phyloP scores from a whole-genome alignment of 1,140 invertebrate species.

The Octopus bimaculoides region DNA sequence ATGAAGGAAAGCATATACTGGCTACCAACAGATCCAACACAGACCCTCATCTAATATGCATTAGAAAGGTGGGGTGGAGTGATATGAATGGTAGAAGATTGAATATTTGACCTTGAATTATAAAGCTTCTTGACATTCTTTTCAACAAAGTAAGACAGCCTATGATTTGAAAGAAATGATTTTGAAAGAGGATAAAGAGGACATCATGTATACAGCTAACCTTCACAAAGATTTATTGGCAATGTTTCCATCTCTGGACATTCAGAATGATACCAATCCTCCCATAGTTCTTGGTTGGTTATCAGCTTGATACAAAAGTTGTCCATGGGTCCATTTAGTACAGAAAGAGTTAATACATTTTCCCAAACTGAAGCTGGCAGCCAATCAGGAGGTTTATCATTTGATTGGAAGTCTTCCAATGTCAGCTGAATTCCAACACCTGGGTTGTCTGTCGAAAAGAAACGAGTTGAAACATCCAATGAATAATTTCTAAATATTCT shows the following conservation, averaged over 20 bases:
- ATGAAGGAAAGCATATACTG: no score
- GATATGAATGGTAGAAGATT: no score
- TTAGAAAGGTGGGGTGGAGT: no score
- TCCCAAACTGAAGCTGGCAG: conserved; percentile 54
- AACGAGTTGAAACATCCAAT: not conserved
- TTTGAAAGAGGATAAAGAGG: no score
- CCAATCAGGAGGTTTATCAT: conserved; percentile 44
- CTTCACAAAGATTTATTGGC: conserved; percentile 18
- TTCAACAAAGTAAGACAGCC: no score
- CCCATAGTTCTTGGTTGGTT: conserved; percentile 42
- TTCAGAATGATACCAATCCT: conserved; percentile 44
- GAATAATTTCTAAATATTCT: no score
- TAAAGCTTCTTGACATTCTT: no score
- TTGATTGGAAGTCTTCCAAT: conserved; percentile 53
- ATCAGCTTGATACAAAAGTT: conserved; percentile 52
- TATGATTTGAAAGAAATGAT: no score
- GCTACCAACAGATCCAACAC: no score
- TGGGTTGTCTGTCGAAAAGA: conserved; percentile 45
- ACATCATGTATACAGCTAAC: not conserved
- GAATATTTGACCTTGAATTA: no score
- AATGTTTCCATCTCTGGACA: conserved; percentile 49
- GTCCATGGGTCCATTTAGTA: conserved; percentile 55
- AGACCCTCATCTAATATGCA: no score
- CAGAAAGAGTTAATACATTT: conserved; percentile 54
- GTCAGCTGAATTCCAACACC: conserved; percentile 54